Base-by-base conservation (phyloP, 2,888 invertebrate species). In the Heliconius charithonia region DNA sequence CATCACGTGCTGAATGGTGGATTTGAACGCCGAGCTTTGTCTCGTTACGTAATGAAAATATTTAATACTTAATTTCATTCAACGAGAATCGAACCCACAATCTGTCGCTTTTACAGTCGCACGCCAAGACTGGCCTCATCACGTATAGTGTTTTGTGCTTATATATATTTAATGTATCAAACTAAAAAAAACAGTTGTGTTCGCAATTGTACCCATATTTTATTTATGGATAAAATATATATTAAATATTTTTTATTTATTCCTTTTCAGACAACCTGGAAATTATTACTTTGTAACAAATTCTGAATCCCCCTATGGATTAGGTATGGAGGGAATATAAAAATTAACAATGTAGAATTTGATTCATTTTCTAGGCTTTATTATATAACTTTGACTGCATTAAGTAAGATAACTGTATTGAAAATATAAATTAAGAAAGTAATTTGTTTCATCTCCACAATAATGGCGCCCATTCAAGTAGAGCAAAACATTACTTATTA, bases 261-360 rank as follows among this genome's bases (percentile, higher is more conserved):
- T 79, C 76, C 27, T 71, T 84, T 85, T 75, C 82, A 86, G 86
- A 45, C 80, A 84, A 67, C 89, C 89, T 22, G 94, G 94, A 45
- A 90, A 92, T 84, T 94, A 94, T 83, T 94, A 86, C 80, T 88
- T 94, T 29, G 83, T 84, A 67, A 94, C 94, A 37, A 85, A 85
- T 25, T 85, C 84, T 2, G 80, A 84, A 77, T 83, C 90, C 76
- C 93, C 93, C 2, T 91, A 87, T 81, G 94, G 93, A 78, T 88
- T 91, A 3, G 90, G 90, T 3, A 84, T 83, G 82, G 84, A 89
- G 37, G 94, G 94, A 76, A 83, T 93, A 74, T 92, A 85, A 82
- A 66, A n/a, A 32, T 37, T 69, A 16, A 56, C 3, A 76, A 70
- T 62, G 32, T 32, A 66, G 2, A 27, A 27, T 29, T 51, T 77